Evolutionary conservation across 2,113 vertebrate species (phyloP).

Genomic region (Dolichotis patagonum): DNA sequence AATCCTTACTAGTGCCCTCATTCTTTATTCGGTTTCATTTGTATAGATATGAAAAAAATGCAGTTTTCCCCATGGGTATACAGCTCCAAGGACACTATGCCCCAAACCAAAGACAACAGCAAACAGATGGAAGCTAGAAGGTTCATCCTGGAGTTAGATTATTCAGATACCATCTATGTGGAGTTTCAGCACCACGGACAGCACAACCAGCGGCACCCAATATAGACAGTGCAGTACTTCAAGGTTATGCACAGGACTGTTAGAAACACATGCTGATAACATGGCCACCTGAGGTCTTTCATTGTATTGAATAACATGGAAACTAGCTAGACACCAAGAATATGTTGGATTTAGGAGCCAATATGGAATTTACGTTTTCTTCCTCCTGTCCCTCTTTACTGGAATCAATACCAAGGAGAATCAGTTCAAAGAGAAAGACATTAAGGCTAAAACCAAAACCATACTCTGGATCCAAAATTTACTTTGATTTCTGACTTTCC

Average conservation of each 20-base stretch:
- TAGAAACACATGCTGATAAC: not conserved
- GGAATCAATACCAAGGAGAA: not conserved
- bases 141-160: not conserved
- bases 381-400: not conserved
- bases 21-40: not conserved
- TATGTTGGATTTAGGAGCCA: not conserved
- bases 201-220: not conserved
- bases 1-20: not conserved
- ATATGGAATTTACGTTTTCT: not conserved
- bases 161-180: not conserved
- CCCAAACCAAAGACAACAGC: not conserved
- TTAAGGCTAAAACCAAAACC: conserved; percentile 34
- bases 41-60: not conserved
- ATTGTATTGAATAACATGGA: not conserved
- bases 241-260: not conserved
- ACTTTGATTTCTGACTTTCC: not conserved
- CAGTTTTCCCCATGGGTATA: not conserved
- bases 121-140: not conserved
- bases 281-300: not conserved
- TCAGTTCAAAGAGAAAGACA: not conserved
- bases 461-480: not conserved
- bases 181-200: not conserved
- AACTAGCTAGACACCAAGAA: not conserved
- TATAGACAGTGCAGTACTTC: fast-evolving
- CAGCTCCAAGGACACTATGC: not conserved